Evolutionary conservation across 2,113 vertebrate species (phyloP).

Genomic region (Dromiciops gliroides): DNA sequence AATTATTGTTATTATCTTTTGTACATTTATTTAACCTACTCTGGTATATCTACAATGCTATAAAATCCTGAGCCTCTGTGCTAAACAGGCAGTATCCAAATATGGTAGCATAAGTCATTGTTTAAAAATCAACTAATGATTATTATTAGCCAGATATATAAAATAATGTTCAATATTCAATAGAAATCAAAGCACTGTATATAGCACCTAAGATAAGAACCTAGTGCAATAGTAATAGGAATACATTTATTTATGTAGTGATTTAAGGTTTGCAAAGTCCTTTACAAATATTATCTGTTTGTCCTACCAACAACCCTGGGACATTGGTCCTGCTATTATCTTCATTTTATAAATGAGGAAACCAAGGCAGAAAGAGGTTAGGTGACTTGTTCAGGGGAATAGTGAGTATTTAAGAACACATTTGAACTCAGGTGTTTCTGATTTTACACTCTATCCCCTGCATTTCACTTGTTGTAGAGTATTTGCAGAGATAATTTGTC

Average conservation of each 20-base stretch:
- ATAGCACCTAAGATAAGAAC: background rate
- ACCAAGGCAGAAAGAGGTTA: background rate
- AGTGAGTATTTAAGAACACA: background rate
- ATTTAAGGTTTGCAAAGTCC: background rate
- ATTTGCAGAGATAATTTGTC: background rate
- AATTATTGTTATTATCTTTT: background rate
- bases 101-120: background rate
- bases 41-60: background rate
- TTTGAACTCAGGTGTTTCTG: background rate
- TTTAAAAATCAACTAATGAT: background rate
- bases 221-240: background rate
- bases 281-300: background rate
- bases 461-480: background rate
- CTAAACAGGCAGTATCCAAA: background rate
- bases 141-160: background rate
- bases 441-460: background rate
- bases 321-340: background rate
- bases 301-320: background rate
- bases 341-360: background rate
- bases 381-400: background rate
- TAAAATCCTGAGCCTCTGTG: background rate
- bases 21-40: background rate
- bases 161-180: background rate
- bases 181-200: background rate
- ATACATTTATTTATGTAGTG: background rate